These are phyloP conservation scores for Aplodontia rufa DNA, from an alignment of 2,113 vertebrate species.

Conservation along the genomic window DNA sequence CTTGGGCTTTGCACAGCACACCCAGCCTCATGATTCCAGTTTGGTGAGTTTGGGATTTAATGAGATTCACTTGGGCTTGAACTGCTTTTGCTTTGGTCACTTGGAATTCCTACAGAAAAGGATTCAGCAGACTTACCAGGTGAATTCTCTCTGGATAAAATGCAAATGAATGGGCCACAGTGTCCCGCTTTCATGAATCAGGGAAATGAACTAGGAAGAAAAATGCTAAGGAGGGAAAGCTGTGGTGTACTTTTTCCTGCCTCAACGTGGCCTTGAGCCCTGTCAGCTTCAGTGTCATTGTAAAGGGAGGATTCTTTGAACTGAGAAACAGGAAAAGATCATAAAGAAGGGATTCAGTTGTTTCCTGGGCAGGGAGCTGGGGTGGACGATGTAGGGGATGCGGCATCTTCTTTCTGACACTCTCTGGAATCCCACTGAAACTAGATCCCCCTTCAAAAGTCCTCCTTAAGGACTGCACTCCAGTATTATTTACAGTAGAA, in stretches of 20 bases:
- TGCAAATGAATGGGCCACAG: background rate
- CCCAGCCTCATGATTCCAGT: background rate
- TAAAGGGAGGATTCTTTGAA: background rate
- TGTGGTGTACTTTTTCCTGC: background rate
- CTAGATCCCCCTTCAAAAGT: conserved; percentile 42
- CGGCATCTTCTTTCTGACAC: background rate
- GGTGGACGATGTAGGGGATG: too few relatives aligned
- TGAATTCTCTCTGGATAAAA: background rate
- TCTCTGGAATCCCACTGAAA: background rate
- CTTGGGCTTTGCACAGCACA: accelerated
- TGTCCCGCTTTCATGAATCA: background rate
- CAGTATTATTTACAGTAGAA: conserved; percentile 45
- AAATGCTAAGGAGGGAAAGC: background rate
- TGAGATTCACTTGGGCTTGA: background rate
- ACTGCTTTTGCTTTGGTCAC: conserved; percentile 1
- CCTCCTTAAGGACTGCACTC: conserved; percentile 3
- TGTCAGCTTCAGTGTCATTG: background rate
- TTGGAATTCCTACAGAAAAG: conserved; percentile 23
- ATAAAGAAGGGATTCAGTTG: background rate
- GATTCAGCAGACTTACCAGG: background rate
- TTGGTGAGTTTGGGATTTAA: background rate
- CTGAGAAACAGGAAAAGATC: conserved; percentile 17
- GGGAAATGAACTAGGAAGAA: background rate
- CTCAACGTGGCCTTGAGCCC: background rate
- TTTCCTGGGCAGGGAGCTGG: background rate